These are phyloP conservation scores for Nothura maculosa DNA, from an alignment of 2,797 vertebrate genomes.

Conservation along the genomic window DNA sequence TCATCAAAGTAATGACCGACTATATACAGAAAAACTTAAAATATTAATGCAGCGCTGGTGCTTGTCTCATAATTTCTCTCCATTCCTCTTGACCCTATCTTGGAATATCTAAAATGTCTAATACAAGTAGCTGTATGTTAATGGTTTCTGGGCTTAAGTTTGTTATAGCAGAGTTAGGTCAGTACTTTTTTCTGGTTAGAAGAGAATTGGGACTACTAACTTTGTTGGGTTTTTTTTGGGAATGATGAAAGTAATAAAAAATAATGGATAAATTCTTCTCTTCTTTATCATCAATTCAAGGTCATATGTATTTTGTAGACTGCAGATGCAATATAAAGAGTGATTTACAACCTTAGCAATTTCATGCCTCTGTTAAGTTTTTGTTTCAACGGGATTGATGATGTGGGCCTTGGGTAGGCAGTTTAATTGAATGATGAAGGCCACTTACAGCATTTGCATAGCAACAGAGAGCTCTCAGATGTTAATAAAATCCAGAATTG, in stretches of 20 bases:
- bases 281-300: conserved; percentile 38
- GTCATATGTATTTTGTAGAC: conserved; percentile 39
- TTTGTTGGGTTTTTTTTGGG: neutral
- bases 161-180: neutral
- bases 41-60: neutral
- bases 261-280: neutral
- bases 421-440: conserved; percentile 61
- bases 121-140: neutral
- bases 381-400: conserved; percentile 57
- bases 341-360: conserved; percentile 45
- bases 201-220: neutral
- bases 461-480: conserved; percentile 3
- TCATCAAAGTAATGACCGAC: neutral
- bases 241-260: neutral
- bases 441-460: conserved; percentile 32
- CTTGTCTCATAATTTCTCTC: neutral
- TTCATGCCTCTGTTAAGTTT: conserved; percentile 14
- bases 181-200: neutral
- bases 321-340: conserved; percentile 54
- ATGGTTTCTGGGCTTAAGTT: neutral
- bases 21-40: neutral
- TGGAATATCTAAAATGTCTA: neutral
- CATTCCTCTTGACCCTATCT: neutral
- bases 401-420: conserved; percentile 31
- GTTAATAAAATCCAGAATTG: neutral